Percentiles rank a stretch among this genome's conserved stretches.
phyloP scores from a whole-genome alignment of 2,113 vertebrate genomes.

The Otis tarda region DNA sequence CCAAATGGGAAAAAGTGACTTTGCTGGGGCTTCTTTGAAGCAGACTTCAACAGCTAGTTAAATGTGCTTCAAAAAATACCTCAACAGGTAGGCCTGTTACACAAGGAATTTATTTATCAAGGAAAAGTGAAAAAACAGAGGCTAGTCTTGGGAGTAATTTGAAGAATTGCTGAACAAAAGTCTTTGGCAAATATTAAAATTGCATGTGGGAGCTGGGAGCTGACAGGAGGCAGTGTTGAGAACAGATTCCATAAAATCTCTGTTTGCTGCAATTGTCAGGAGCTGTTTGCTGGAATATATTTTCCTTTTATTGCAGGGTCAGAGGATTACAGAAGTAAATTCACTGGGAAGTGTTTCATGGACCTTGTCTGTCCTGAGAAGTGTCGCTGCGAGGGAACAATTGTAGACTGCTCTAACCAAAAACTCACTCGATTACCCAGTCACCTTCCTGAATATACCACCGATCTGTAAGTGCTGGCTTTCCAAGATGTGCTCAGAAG shows the following conservation, averaged over 20 bases:
- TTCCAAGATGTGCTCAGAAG: background rate
- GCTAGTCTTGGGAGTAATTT: background rate
- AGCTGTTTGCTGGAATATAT: background rate
- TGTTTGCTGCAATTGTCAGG: background rate
- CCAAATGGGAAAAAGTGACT: background rate
- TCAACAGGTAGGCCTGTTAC: background rate
- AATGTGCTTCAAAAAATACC: background rate
- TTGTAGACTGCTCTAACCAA: slow-evolving; percentile 96
- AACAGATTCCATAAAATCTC: background rate
- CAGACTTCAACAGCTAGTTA: background rate
- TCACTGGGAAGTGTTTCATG: slow-evolving; percentile 93
- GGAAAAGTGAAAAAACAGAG: background rate
- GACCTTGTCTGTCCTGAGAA: slow-evolving; percentile 94
- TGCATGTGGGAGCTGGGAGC: background rate
- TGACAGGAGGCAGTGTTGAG: background rate
- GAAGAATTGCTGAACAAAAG: background rate
- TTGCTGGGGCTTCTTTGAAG: background rate
- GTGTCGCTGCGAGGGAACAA: slow-evolving; percentile 93
- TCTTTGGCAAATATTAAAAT: background rate
- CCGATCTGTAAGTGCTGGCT: slow-evolving; percentile 87
- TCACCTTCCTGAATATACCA: slow-evolving; percentile 91
- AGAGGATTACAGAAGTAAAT: slow-evolving; percentile 92
- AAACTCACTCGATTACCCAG: slow-evolving; percentile 86
- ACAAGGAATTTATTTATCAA: background rate
- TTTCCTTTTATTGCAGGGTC: slow-evolving; percentile 80